Base-by-base conservation (phyloP, 2,797 vertebrate genomes). In the Coendou prehensilis region DNA sequence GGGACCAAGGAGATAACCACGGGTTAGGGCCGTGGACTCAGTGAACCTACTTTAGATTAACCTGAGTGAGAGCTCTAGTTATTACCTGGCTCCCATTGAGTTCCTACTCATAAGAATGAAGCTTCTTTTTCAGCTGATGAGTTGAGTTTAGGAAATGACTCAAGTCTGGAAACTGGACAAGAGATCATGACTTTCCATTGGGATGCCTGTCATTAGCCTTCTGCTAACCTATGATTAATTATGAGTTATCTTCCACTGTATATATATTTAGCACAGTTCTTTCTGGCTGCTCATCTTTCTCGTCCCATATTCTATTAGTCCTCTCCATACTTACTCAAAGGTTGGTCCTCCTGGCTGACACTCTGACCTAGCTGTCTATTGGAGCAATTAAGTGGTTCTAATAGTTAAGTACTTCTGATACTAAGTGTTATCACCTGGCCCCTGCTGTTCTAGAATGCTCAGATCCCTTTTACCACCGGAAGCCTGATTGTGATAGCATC, bases 381-480 rank as follows among this genome's bases (percentile, higher is more conserved):
- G 14, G 1, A 56, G n/a, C 61, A 78, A 88, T 83, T 87, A 91
- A 57, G 28, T 59, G 82, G n/a, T 87, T 67, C 57, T 91, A 73
- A 61, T 64, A 45, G 67, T n/a, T 45, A 87, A 28, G 10, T 80
- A 41, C 20, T 57, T 78, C 69, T 91, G 59, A 37, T 41, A 52
- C 18, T 54, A 87, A 37, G 41, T 82, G 76, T 45, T 23, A 2
- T 87, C 41, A 54, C 23, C 78, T 94, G 45, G 67, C 11, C 15
- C 87, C 59, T 83, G 52, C 52, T 82, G 50, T 26, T 91, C 45
- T 61, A n/a, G 45, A n/a, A 45, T 13, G 9, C 59, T 61, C 15
- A 57, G 45, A 82, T 82, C 52, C 59, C 73, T 30, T 78, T 91
- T 91, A 54, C 76, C 87, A 82, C 45, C 59, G 78, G 82, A n/a